These are phyloP conservation scores for Eristalis intricaria DNA, from an alignment of 2,888 invertebrate genomes.

Conservation along the genomic window DNA sequence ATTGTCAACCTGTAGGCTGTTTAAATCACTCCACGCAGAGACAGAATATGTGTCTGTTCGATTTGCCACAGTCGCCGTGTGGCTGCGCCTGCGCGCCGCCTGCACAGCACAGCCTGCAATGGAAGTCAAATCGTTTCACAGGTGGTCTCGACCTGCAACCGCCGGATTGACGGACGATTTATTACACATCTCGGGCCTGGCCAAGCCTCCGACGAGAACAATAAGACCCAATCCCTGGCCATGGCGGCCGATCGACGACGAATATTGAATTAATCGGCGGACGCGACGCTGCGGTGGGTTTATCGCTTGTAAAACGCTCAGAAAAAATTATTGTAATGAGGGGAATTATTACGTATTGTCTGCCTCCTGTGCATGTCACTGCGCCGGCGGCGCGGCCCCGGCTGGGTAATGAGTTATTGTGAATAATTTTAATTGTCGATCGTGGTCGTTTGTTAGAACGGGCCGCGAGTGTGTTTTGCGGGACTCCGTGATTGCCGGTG, in stretches of 20 bases:
- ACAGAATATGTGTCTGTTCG: neutral
- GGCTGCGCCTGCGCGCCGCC: neutral
- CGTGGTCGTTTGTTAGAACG: slow-evolving; percentile 41
- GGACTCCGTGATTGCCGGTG: slow-evolving; percentile 19
- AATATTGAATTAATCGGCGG: slow-evolving; percentile 61
- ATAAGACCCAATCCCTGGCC: slow-evolving; percentile 22
- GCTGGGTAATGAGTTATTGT: slow-evolving; percentile 49
- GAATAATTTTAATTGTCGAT: slow-evolving; percentile 58
- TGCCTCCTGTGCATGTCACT: slow-evolving; percentile 26
- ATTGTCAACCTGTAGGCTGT: slow-evolving; percentile 36
- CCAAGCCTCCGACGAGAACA: slow-evolving; percentile 23
- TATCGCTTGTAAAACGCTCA: slow-evolving; percentile 49
- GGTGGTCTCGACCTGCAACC: slow-evolving; percentile 33
- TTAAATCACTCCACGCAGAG: slow-evolving; percentile 18
- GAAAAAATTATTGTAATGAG: slow-evolving; percentile 56
- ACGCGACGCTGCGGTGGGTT: slow-evolving; percentile 43
- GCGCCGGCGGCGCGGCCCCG: neutral
- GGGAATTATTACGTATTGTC: slow-evolving; percentile 27
- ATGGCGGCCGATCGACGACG: slow-evolving; percentile 42
- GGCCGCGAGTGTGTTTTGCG: neutral
- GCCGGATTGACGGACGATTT: slow-evolving; percentile 34
- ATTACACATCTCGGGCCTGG: slow-evolving; percentile 33
- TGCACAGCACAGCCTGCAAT: neutral
- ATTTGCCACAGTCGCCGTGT: neutral
- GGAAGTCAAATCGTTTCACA: slow-evolving; percentile 31